Evolutionary conservation across 2,888 invertebrate species (phyloP).

Genomic region (Balanococcus diminutus): DNA sequence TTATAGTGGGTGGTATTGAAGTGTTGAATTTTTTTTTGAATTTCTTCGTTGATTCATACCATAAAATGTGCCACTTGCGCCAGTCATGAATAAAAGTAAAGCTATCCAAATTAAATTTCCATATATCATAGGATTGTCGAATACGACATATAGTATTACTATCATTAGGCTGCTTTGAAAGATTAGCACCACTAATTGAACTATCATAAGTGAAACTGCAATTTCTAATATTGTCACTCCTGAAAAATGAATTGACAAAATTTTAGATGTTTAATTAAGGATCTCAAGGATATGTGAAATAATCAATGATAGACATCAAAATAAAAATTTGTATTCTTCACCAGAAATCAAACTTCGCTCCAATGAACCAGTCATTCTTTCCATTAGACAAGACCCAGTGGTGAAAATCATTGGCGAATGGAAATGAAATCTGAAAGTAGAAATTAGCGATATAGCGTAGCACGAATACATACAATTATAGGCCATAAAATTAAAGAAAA

Average conservation of each 20-base stretch:
- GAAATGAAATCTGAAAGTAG: slow-evolving; percentile 59
- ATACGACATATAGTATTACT: slow-evolving; percentile 58
- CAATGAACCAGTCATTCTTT: slow-evolving; percentile 59
- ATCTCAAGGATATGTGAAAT: no score
- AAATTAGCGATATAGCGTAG: not conserved
- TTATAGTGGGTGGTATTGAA: not conserved
- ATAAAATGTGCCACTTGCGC: slow-evolving; percentile 59
- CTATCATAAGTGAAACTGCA: slow-evolving; percentile 58
- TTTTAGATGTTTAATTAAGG: not conserved
- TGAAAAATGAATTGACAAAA: no score
- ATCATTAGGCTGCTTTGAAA: slow-evolving; percentile 59
- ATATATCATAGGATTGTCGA: slow-evolving; percentile 57
- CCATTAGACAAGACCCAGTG: slow-evolving; percentile 59
- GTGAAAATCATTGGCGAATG: slow-evolving; percentile 59
- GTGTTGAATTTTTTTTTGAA: not conserved
- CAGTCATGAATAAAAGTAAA: slow-evolving; percentile 58
- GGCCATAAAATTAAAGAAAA: no score
- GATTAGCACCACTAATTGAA: slow-evolving; percentile 59
- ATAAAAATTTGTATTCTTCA: slow-evolving; percentile 52
- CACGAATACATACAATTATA: not conserved
- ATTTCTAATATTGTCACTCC: slow-evolving; percentile 59
- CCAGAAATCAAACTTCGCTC: slow-evolving; percentile 59
- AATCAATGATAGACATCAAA: no score
- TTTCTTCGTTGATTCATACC: slow-evolving; percentile 56
- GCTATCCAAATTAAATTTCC: slow-evolving; percentile 58